Evolutionary conservation across 1,140 invertebrate species (phyloP).

Genomic region (Metaphire vulgaris): DNA sequence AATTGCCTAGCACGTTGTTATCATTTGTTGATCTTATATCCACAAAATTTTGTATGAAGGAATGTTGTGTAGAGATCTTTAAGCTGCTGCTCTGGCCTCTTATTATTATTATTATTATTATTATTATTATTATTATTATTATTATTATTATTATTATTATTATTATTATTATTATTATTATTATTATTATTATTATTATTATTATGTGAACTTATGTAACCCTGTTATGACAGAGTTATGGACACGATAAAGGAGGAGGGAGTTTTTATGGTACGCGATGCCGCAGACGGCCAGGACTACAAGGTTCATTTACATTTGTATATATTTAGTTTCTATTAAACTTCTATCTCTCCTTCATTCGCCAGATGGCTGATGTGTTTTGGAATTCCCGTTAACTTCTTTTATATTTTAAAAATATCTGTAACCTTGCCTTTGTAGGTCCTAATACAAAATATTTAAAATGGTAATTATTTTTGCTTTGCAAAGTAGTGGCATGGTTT

Average conservation of each 20-base stretch:
- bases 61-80: no score
- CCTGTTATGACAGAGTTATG: constrained; percentile 2
- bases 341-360: background rate
- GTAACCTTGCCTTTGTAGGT: no score
- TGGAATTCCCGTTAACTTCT: background rate
- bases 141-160: constrained; percentile 13
- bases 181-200: constrained; percentile 28
- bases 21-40: no score
- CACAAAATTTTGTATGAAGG: no score
- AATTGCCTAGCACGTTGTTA: no score
- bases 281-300: background rate
- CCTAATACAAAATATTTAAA: no score
- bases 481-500: background rate
- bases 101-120: no score
- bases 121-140: constrained; percentile 22
- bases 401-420: background rate
- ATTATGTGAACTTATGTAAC: no score
- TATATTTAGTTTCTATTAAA: background rate
- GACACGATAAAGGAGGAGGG: background rate
- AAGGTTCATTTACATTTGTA: background rate
- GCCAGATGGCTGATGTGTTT: background rate
- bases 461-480: background rate
- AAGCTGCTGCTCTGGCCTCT: no score
- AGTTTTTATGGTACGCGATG: background rate
- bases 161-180: constrained; percentile 23